Base-by-base conservation (phyloP, 2,888 invertebrate species). In the Craniophora ligustri region DNA sequence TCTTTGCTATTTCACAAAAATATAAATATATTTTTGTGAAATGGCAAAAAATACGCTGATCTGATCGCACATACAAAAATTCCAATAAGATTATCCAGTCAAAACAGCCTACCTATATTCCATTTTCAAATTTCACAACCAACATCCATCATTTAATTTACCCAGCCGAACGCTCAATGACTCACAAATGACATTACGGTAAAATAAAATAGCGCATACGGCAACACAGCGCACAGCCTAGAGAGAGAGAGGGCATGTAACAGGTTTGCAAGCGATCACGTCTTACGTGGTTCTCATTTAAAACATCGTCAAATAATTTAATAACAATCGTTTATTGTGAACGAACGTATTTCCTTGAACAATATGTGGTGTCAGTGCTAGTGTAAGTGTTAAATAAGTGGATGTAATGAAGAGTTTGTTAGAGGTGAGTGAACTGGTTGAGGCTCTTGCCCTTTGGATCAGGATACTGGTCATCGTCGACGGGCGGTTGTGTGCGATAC, bases 241-340 rank as follows among this genome's bases (percentile, higher is more conserved):
- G 89, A 80, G 89, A 75, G 88, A 91, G 87, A 81, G 89, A 89
- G 91, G 89, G 70, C n/a, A n/a, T 81, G 85, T 84, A 85, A 86
- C 84, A 66, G 85, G 83, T 83, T 86, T 85, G 79, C 83, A 77
- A 56, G 58, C 50, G 69, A 40, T 68, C 86, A 81, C 84, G 81
- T 81, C 75, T 50, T 68, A 70, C 71, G 71, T 67, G 70, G 83
- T 76, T 77, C 76, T 77, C 81, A 83, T 84, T 83, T 87, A 87
- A 80, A 83, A 71, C 76, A 76, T 71, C 78, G 72, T 75, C 66
- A 76, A 83, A 84, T 81, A 84, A 78, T 87, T 86, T 82, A 82
- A 85, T 79, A 87, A 87, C 84, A 87, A 81, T 85, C 81, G 76
- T 58, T 66, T 84, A 84, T 86, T 86, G 41, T 82, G 81, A 67